Evolutionary conservation across 2,797 vertebrate species (phyloP).

Genomic region (Triplophysa bombifrons): DNA sequence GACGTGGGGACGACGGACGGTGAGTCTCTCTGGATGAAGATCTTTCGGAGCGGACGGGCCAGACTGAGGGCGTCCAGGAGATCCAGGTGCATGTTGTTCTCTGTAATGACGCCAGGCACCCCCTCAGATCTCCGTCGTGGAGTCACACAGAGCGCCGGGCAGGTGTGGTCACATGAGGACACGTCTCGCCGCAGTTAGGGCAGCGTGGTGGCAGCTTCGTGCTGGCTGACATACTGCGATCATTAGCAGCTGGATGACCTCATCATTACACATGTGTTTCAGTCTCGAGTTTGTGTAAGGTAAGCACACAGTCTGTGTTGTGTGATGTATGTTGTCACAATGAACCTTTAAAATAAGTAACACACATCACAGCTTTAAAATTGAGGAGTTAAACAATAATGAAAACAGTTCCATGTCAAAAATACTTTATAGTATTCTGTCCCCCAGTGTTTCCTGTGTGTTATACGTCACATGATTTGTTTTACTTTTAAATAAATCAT

Average conservation of each 20-base stretch:
- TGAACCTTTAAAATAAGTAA: too few species aligned
- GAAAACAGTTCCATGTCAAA: too few species aligned
- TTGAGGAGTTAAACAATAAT: too few species aligned
- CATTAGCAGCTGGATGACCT: neutral
- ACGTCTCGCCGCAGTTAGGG: slow-evolving; percentile 84
- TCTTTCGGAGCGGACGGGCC: slow-evolving; percentile 74
- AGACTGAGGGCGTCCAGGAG: slow-evolving; percentile 78
- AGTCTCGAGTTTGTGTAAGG: too few species aligned
- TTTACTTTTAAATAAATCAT: too few species aligned
- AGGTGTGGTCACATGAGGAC: slow-evolving; percentile 82
- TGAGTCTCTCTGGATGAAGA: slow-evolving; percentile 74
- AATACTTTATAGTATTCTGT: too few species aligned
- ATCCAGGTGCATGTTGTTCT: slow-evolving; percentile 78
- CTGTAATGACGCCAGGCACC: slow-evolving; percentile 71
- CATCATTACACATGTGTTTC: neutral
- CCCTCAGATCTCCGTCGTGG: slow-evolving; percentile 82
- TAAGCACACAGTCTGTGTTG: neutral
- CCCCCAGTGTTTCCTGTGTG: too few species aligned
- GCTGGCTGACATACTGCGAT: slow-evolving; percentile 43
- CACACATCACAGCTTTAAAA: too few species aligned
- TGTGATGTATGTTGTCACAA: too few species aligned
- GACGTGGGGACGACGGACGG: slow-evolving; percentile 65
- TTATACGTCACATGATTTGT: too few species aligned
- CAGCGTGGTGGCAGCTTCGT: slow-evolving; percentile 78
- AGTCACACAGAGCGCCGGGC: slow-evolving; percentile 82